Evolutionary conservation across 2,113 vertebrate species (phyloP).

Genomic region (Glaucomys volans): DNA sequence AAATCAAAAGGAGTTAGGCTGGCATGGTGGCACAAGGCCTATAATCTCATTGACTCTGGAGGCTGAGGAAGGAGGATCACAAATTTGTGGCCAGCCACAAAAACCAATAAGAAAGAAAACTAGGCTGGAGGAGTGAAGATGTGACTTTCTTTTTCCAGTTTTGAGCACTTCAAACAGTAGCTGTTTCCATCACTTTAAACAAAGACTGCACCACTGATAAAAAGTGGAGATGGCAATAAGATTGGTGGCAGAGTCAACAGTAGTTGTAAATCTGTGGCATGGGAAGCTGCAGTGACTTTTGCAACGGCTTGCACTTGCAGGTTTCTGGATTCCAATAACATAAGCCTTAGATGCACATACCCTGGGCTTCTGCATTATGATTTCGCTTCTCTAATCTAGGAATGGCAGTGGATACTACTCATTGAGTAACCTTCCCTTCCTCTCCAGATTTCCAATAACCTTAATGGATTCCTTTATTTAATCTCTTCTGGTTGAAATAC

Average conservation of each 20-base stretch:
- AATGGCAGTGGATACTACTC: background rate
- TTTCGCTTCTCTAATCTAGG: background rate
- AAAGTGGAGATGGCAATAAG: background rate
- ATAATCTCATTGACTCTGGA: too few species aligned
- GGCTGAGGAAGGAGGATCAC: too few species aligned
- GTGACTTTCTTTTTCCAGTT: background rate
- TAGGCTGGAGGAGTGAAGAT: background rate
- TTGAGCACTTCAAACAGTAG: background rate
- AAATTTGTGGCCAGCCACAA: too few species aligned
- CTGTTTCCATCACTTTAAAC: background rate
- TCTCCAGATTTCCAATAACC: background rate
- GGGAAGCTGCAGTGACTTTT: background rate
- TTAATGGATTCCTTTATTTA: slow-evolving; percentile 39
- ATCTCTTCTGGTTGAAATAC: slow-evolving; percentile 39
- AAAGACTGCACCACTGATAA: background rate
- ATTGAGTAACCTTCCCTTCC: background rate
- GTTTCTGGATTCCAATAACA: background rate
- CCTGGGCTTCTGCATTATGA: background rate
- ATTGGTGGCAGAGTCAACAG: background rate
- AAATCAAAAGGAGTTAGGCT: too few species aligned
- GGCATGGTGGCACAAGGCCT: too few species aligned
- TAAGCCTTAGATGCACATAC: background rate
- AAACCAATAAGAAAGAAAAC: too few species aligned
- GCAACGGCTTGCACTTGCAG: background rate
- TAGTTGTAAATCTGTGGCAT: background rate